Conservation (phyloP, 2,113 vertebrate genomes). For the Equus przewalskii region DNA sequence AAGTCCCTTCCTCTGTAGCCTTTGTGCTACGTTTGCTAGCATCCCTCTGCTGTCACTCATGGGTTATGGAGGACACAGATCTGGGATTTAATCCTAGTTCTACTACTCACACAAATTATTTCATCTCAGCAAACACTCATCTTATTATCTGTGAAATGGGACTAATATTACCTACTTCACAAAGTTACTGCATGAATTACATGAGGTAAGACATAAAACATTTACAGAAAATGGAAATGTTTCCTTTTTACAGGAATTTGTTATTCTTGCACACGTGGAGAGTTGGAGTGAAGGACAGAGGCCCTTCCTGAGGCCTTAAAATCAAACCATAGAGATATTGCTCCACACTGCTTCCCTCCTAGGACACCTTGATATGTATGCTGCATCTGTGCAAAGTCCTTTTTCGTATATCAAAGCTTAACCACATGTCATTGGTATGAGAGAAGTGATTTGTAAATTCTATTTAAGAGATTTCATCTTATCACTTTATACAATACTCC, state of each 20-base stretch:
- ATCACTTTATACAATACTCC: neutral
- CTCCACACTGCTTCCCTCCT: neutral
- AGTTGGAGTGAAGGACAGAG: neutral
- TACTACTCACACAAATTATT: neutral
- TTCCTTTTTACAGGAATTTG: neutral
- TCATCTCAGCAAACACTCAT: neutral
- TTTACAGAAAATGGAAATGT: neutral
- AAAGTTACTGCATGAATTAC: neutral
- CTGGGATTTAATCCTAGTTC: neutral
- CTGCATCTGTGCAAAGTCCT: neutral
- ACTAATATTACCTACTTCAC: neutral
- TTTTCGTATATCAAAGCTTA: neutral
- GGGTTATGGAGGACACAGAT: neutral
- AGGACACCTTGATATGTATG: accelerated
- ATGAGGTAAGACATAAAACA: neutral
- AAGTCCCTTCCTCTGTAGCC: neutral
- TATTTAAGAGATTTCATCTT: neutral
- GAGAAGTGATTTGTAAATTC: neutral
- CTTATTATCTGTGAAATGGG: neutral
- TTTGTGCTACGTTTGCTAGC: neutral
- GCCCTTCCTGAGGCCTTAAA: neutral
- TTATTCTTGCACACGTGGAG: accelerated
- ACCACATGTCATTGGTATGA: neutral
- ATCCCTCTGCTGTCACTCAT: neutral
- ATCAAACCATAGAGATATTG: neutral